A percentile compares a stretch with the other conserved stretches of the same genome.
Conservation (phyloP, 2,888 invertebrate species). For the Caenorhabditis sulstoni region DNA sequence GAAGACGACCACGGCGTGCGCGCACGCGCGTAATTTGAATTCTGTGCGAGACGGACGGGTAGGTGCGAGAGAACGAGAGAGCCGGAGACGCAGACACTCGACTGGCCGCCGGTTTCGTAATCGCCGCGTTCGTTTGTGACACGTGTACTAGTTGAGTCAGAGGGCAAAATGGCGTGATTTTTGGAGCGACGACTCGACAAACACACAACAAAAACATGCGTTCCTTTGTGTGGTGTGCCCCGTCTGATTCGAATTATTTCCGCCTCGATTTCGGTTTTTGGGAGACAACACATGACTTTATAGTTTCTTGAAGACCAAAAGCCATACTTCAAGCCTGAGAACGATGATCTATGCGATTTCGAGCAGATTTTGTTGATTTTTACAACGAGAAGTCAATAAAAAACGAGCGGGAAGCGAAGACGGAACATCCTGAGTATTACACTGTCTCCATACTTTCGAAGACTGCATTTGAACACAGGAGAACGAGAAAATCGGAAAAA, state of each 20-base stretch:
- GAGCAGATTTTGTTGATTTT: too few relatives aligned
- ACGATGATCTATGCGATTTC: too few relatives aligned
- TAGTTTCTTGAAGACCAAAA: too few relatives aligned
- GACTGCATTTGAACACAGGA: neutral
- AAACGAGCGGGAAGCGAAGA: too few relatives aligned
- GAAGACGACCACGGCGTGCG: neutral
- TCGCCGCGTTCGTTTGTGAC: slow-evolving; percentile 23
- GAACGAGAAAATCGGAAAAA: neutral
- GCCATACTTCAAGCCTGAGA: too few relatives aligned
- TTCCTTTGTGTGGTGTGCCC: too few relatives aligned
- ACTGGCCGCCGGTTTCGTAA: slow-evolving; percentile 33
- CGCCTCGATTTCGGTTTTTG: too few relatives aligned
- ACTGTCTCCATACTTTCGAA: too few relatives aligned
- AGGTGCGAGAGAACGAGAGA: slow-evolving; percentile 1
- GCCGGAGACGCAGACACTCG: neutral
- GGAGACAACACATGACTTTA: too few relatives aligned
- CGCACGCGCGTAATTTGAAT: slow-evolving; percentile 39
- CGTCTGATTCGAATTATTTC: neutral
- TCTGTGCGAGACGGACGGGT: slow-evolving; percentile 5
- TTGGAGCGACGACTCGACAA: slow-evolving; percentile 12
- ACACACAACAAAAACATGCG: slow-evolving; percentile 13
- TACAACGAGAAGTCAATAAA: too few relatives aligned
- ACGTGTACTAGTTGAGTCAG: slow-evolving; percentile 47
- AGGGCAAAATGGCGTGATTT: slow-evolving; percentile 44
- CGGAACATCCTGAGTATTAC: too few relatives aligned